phyloP scores from a whole-genome alignment of 2,113 vertebrate genomes.

The Heterochromis multidens region DNA sequence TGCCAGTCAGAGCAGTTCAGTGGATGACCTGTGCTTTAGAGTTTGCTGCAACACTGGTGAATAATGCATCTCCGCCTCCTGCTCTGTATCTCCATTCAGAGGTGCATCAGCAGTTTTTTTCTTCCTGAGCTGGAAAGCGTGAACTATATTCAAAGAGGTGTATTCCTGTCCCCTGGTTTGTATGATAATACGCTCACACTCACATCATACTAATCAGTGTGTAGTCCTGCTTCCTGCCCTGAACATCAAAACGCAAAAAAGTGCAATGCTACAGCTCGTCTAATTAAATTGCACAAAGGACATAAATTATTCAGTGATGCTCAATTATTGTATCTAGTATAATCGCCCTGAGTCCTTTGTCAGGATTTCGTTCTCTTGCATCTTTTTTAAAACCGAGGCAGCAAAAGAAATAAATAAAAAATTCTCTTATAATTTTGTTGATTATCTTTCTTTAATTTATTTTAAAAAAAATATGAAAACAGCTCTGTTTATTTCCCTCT shows the following conservation, averaged over 20 bases:
- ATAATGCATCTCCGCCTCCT: constrained; percentile 44
- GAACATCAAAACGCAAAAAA: neutral
- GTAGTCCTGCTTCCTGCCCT: neutral
- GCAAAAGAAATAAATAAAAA: neutral
- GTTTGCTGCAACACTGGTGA: constrained; percentile 31
- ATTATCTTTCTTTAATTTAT: neutral
- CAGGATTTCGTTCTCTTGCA: neutral
- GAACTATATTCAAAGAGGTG: neutral
- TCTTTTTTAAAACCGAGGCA: neutral
- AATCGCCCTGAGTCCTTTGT: neutral
- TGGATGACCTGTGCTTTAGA: constrained; percentile 1
- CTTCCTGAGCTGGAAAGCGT: neutral
- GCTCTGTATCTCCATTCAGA: neutral
- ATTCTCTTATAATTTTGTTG: neutral
- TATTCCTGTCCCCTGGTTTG: neutral
- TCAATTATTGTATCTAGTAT: neutral
- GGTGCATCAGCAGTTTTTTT: constrained; percentile 29
- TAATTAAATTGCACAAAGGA: constrained; percentile 25
- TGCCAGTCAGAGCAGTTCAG: neutral
- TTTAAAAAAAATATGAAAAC: neutral
- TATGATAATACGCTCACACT: neutral
- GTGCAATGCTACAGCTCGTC: neutral
- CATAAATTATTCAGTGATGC: constrained; percentile 41
- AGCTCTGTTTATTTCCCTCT: neutral
- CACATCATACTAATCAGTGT: neutral